Evolutionary conservation across 2,888 invertebrate genomes (phyloP).

Genomic region (Sesia bembeciformis): DNA sequence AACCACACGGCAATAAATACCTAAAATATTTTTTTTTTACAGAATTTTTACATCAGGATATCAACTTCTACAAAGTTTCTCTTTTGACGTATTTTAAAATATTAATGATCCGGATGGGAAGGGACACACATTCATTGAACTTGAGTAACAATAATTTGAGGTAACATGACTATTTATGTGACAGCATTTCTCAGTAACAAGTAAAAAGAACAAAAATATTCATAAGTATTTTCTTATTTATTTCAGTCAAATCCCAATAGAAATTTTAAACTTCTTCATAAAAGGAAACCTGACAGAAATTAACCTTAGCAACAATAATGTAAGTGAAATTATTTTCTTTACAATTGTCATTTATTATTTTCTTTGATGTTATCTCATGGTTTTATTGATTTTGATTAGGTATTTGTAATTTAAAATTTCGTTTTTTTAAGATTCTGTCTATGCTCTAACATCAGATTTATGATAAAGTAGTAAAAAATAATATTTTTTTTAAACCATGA

Average conservation of each 20-base stretch:
- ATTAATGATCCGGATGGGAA: constrained; percentile 57
- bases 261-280: constrained; percentile 60
- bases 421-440: too few relatives aligned
- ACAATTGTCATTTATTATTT: too few relatives aligned
- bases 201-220: too few relatives aligned
- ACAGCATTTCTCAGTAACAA: background rate
- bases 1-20: background rate
- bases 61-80: constrained; percentile 46
- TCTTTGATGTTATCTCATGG: too few relatives aligned
- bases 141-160: constrained; percentile 51
- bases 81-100: constrained; percentile 47
- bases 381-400: too few relatives aligned
- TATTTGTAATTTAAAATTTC: too few relatives aligned
- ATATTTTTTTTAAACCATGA: too few relatives aligned
- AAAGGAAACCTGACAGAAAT: constrained; percentile 50
- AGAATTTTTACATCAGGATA: constrained; percentile 45
- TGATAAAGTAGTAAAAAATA: too few relatives aligned
- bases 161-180: constrained; percentile 17
- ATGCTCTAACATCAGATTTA: too few relatives aligned
- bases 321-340: constrained; percentile 22
- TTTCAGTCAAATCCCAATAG: constrained; percentile 52
- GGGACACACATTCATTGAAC: constrained; percentile 48
- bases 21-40: constrained; percentile 11
- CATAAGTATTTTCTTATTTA: background rate
- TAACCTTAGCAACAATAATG: constrained; percentile 56